A percentile compares a stretch with the other conserved stretches of the same genome.
phyloP scores from a whole-genome alignment of 2,888 invertebrate genomes.

The Leptinotarsa tumamoca region DNA sequence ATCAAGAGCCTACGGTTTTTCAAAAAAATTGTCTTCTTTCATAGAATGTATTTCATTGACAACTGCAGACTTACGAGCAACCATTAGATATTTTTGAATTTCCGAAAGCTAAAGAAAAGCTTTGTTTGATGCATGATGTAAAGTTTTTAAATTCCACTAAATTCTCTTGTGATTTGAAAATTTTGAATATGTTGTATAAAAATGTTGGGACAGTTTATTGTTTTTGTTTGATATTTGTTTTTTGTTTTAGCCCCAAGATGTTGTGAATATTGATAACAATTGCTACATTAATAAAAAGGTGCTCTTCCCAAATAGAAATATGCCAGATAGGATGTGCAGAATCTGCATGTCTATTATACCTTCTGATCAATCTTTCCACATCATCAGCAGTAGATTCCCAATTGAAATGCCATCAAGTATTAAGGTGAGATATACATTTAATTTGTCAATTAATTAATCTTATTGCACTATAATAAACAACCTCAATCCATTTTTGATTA shows the following conservation, averaged over 20 bases:
- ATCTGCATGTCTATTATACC: conserved; percentile 24
- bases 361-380: conserved; percentile 17
- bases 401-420: conserved; percentile 25
- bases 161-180: too few relatives aligned
- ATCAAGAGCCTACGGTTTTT: too few relatives aligned
- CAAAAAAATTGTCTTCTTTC: too few relatives aligned
- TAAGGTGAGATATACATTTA: conserved; percentile 15
- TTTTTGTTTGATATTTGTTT: background rate
- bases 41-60: too few relatives aligned
- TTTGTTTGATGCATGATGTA: too few relatives aligned
- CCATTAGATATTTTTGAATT: too few relatives aligned
- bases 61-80: too few relatives aligned
- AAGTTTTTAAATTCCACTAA: too few relatives aligned
- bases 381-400: conserved; percentile 20
- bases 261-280: background rate
- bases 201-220: background rate
- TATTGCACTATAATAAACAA: too few relatives aligned
- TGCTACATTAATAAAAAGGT: background rate
- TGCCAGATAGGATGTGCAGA: conserved; percentile 27
- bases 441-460: too few relatives aligned
- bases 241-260: conserved; percentile 3
- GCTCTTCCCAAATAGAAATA: conserved; percentile 8
- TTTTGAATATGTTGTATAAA: background rate
- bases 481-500: too few relatives aligned
- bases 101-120: too few relatives aligned